These are phyloP conservation scores for Argyra leucocephala DNA, from an alignment of 2,888 invertebrate species.

Conservation along the genomic window DNA sequence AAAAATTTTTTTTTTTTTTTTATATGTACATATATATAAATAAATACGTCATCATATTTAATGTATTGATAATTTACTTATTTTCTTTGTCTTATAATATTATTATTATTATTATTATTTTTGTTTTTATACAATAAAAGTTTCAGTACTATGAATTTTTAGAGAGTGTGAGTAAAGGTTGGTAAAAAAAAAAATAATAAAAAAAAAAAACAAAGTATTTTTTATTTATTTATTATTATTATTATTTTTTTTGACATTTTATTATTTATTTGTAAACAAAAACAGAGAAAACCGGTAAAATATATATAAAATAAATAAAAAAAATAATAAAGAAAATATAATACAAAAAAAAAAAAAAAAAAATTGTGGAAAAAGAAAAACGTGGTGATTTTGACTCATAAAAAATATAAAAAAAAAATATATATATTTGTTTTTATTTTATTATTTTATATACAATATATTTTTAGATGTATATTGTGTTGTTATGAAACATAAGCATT, in stretches of 20 bases:
- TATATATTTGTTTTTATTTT: not conserved
- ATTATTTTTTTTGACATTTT: not conserved
- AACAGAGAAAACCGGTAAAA: not conserved
- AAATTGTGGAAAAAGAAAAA: not conserved
- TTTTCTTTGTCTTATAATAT: not conserved
- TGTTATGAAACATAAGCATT: not conserved
- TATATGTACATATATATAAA: no score
- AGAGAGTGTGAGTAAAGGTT: not conserved
- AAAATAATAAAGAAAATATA: not conserved
- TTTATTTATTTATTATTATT: no score
- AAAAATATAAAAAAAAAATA: not conserved
- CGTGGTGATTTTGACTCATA: not conserved
- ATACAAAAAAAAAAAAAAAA: not conserved
- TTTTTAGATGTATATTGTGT: not conserved
- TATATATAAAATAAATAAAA: not conserved
- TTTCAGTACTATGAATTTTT: not conserved
- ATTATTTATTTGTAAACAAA: slow-evolving; percentile 6
- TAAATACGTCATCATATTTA: not conserved
- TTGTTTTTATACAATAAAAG: no score
- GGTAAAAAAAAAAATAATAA: not conserved
- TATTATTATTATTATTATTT: no score
- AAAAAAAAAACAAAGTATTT: not conserved
- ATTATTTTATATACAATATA: not conserved
- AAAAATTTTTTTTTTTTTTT: no score
- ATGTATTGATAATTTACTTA: slow-evolving; percentile 3